A percentile compares a stretch with the other conserved stretches of the same genome.
phyloP scores from a whole-genome alignment of 2,888 invertebrate genomes.

The Mimumesa dahlbomi region DNA sequence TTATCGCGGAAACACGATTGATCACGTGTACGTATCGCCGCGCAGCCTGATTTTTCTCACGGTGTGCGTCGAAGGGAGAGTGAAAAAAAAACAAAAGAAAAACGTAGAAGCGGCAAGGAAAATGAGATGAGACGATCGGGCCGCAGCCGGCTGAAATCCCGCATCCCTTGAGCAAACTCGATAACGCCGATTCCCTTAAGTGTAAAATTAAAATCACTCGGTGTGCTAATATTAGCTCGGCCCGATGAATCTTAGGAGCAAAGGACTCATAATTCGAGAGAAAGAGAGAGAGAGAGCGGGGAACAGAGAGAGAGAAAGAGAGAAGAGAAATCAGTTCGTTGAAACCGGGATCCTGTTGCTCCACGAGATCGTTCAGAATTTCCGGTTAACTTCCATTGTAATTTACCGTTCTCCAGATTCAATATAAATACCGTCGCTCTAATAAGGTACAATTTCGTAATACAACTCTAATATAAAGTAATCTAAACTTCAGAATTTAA shows the following conservation, averaged over 20 bases:
- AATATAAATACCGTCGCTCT: too few relatives aligned
- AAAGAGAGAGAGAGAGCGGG: neutral
- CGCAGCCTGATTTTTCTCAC: conserved; percentile 9
- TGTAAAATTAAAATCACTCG: conserved; percentile 58
- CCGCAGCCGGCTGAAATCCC: conserved; percentile 23
- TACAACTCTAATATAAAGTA: too few relatives aligned
- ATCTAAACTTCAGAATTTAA: too few relatives aligned
- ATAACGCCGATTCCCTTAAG: conserved; percentile 54
- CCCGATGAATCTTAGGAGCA: conserved; percentile 27
- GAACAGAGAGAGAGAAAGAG: conserved; percentile 1
- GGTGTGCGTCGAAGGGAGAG: neutral
- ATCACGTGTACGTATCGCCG: conserved; percentile 10
- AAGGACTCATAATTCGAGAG: conserved; percentile 42
- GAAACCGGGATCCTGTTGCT: neutral
- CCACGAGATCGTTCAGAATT: too few relatives aligned
- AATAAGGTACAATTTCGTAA: too few relatives aligned
- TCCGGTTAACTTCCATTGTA: too few relatives aligned
- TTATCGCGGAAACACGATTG: conserved; percentile 15
- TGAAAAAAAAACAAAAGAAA: neutral
- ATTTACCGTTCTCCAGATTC: too few relatives aligned
- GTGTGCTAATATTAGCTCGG: conserved; percentile 51
- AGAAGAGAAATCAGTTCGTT: too few relatives aligned
- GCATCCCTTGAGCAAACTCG: conserved; percentile 45
- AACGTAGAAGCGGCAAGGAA: too few relatives aligned
- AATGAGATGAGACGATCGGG: conserved; percentile 5